Evolutionary conservation across 2,113 vertebrate species (phyloP), one percentile per base, ranked within the genome.

Genomic region (Nothoprocta pentlandii): DNA sequence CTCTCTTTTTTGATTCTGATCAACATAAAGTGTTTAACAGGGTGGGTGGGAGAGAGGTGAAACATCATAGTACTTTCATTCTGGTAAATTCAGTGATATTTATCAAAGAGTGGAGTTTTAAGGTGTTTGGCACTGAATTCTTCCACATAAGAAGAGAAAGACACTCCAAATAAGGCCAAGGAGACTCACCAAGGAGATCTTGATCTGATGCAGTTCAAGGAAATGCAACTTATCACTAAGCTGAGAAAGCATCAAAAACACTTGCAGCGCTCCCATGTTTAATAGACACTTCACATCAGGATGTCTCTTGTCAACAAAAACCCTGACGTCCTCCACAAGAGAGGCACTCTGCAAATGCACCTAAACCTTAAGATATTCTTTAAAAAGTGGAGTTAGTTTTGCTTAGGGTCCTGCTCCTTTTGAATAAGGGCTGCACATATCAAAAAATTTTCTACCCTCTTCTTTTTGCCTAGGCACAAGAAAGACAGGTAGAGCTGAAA

Each of bases 191-290:
- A 0, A 25, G n/a, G 28, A 30, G 47, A 30, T 16, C 15, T 30
- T 2, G 51, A 62, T 5, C 7, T 1, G 3, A 59, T 61, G 54
- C 70, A 36, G 21, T 10, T 56, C 54, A 56, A 32, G 54, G 54
- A 17, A 26, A 54, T 30, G 6, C 67, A 47, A 51, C 36, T 0
- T 2, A 51, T 25, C 10, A 0, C 54, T 6, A 54, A 14, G 6
- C 0, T 2, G 16, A 47, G 28, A 39, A 11, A 28, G 49, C 0
- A 9, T 66, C n/a, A 47, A 62, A 17, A 46, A 46, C 16, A 5
- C 46, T 47, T 17, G 20, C 46, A 47, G 46, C 19, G 20, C 46
- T 47, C 46, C 46, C 46, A 20, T 47, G 20, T 47, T 63, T 5
- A 16, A 82, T 16, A 5, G 41, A 54, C 16, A 11, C 64, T 25